Evolutionary conservation across 2,797 vertebrate genomes (phyloP).

Genomic region (Syndactyla subalaris): DNA sequence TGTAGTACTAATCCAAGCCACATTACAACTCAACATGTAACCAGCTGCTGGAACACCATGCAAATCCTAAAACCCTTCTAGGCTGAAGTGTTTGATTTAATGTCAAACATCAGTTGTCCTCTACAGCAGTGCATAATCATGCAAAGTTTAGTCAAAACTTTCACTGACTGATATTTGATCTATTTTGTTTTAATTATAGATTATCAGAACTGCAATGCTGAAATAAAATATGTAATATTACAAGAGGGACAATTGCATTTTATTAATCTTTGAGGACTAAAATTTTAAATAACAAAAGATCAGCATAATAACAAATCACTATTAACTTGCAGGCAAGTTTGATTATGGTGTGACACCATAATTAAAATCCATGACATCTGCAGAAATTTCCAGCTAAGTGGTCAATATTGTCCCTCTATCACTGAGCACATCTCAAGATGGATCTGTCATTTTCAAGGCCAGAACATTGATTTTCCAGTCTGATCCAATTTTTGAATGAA

Average conservation of each 20-base stretch:
- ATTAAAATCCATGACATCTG: background rate
- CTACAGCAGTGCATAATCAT: background rate
- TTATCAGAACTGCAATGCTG: background rate
- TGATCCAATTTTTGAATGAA: background rate
- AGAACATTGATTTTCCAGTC: background rate
- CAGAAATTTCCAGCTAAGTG: background rate
- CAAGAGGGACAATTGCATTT: background rate
- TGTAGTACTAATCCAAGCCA: background rate
- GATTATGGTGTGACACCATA: background rate
- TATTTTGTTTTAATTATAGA: background rate
- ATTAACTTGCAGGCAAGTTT: background rate
- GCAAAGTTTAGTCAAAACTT: background rate
- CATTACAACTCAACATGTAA: background rate
- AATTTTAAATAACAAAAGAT: background rate
- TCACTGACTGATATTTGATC: background rate
- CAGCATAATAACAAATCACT: background rate
- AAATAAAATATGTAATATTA: background rate
- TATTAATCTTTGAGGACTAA: background rate
- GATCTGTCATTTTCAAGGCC: background rate
- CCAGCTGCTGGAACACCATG: background rate
- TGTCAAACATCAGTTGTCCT: background rate
- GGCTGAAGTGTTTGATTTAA: background rate
- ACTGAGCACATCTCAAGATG: background rate
- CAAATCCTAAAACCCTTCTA: background rate
- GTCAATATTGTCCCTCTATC: background rate